Percentiles rank a stretch among this genome's conserved stretches.
phyloP scores from a whole-genome alignment of 2,797 vertebrate species.

The Poecilia gillii region DNA sequence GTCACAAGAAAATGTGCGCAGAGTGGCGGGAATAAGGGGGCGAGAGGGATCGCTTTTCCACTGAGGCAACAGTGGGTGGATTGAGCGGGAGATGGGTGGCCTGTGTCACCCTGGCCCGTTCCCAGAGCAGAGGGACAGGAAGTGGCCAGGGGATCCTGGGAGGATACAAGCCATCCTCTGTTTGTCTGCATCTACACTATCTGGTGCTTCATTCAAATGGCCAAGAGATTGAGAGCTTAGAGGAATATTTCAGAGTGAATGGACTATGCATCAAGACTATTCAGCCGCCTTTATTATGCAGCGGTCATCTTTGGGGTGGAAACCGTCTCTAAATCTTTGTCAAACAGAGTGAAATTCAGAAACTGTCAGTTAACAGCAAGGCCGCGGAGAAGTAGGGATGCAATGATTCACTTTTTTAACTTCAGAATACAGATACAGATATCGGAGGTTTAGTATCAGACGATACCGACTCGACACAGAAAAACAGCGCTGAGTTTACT shows the following conservation, averaged over 20 bases:
- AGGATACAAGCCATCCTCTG: slow-evolving; percentile 79
- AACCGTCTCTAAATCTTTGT: not conserved
- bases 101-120: slow-evolving; percentile 76
- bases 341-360: not conserved
- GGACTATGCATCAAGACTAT: slow-evolving; percentile 37
- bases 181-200: slow-evolving; percentile 70
- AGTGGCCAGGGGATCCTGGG: slow-evolving; percentile 70
- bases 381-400: not conserved
- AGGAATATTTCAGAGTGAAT: slow-evolving; percentile 35
- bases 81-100: slow-evolving; percentile 79
- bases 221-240: slow-evolving; percentile 39
- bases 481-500: too few relatives aligned
- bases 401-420: too few relatives aligned
- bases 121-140: slow-evolving; percentile 79
- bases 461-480: too few relatives aligned
- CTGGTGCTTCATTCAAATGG: slow-evolving; percentile 76
- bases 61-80: slow-evolving; percentile 78
- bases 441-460: too few relatives aligned
- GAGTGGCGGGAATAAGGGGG: slow-evolving; percentile 57
- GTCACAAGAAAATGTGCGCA: slow-evolving; percentile 53
- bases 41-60: slow-evolving; percentile 63
- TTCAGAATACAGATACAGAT: too few relatives aligned
- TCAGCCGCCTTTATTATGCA: slow-evolving; percentile 26
- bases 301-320: slow-evolving; percentile 23
- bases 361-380: not conserved